Evolutionary conservation across 2,113 vertebrate species (phyloP), one percentile per base, ranked within the genome.

Genomic region (Aythya baeri): DNA sequence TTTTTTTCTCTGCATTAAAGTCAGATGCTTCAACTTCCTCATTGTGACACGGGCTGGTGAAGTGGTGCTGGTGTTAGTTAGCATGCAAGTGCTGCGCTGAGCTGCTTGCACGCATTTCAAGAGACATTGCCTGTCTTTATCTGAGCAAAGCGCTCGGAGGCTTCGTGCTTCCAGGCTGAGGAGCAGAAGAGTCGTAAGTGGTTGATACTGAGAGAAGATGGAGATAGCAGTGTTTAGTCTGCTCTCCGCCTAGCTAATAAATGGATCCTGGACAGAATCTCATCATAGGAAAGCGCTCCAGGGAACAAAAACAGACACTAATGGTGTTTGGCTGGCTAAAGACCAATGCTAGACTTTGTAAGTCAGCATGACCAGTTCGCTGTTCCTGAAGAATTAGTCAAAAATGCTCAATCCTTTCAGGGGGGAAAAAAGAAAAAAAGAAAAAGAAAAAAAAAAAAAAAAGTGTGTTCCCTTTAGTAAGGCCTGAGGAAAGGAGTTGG

Each of bases 281-380:
- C 12, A 3, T 25, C 21, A 17, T 0, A 1, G 25, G 32, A 32
- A 43, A 13, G 7, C 58, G 41, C 26, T 8, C 0, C 62, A 46
- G 36, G 16, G 68, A 68, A 66, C 13, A 63, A 59, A 72, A 65
- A 8, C 14, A 55, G 25, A 9, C 0, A 2, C 7, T 55, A 11
- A 26, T 16, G 43, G 14, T n/a, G 13, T 46, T 65, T 81, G 52
- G 2, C 11, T 63, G 8, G 44, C 26, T 63, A 32, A 22, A 58
- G 20, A 62, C 2, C 12, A 26, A 1, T 6, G 11, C 44, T 50
- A 49, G 20, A 18, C 17, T 63, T 74, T 7, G 5, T n/a, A 63
- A 44, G 38, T 73, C 46, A 36, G 4, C 8, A 9, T 67, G 31
- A 7, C 8, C 22, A 38, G 50, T 80, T 80, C 29, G 74, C 13